Evolutionary conservation across 2,888 invertebrate species (phyloP).

Genomic region (Lomographa bimaculata): DNA sequence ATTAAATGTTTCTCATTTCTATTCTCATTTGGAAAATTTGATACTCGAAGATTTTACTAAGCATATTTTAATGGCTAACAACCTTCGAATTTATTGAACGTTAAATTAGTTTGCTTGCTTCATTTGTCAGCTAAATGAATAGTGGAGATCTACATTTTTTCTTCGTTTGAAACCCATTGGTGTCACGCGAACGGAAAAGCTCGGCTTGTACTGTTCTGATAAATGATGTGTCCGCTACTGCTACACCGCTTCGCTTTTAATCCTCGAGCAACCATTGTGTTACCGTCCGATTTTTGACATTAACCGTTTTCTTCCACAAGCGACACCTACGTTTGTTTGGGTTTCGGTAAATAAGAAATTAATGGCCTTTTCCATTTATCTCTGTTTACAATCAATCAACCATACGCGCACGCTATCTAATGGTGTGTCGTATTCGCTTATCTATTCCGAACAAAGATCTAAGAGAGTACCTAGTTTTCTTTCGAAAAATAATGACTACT

Average conservation of each 20-base stretch:
- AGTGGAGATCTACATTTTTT: constrained; percentile 37
- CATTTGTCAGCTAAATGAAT: constrained; percentile 19
- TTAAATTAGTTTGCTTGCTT: constrained; percentile 18
- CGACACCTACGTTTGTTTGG: constrained; percentile 63
- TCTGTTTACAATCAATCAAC: constrained; percentile 64
- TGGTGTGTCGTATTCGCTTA: constrained; percentile 45
- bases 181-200: constrained; percentile 55
- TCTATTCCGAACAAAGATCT: constrained; percentile 33
- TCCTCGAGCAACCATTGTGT: constrained; percentile 74
- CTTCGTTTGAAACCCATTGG: constrained; percentile 39
- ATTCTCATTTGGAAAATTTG: constrained; percentile 6
- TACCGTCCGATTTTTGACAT: constrained; percentile 71
- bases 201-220: constrained; percentile 65
- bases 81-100: constrained; percentile 11
- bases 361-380: constrained; percentile 67
- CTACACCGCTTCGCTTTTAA: constrained; percentile 81
- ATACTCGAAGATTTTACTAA: constrained; percentile 4
- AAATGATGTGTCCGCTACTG: constrained; percentile 77
- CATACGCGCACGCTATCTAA: constrained; percentile 49
- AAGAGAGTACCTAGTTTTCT: constrained; percentile 22
- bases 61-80: constrained; percentile 16
- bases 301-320: constrained; percentile 63
- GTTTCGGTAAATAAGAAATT: constrained; percentile 70
- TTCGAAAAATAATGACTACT: constrained; percentile 29
- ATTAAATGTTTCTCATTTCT: constrained; percentile 11